Percentiles rank a stretch among this genome's conserved stretches.
These are phyloP conservation scores for Neoarius graeffei DNA, from an alignment of 2,113 vertebrate species.

Conservation along the genomic window DNA sequence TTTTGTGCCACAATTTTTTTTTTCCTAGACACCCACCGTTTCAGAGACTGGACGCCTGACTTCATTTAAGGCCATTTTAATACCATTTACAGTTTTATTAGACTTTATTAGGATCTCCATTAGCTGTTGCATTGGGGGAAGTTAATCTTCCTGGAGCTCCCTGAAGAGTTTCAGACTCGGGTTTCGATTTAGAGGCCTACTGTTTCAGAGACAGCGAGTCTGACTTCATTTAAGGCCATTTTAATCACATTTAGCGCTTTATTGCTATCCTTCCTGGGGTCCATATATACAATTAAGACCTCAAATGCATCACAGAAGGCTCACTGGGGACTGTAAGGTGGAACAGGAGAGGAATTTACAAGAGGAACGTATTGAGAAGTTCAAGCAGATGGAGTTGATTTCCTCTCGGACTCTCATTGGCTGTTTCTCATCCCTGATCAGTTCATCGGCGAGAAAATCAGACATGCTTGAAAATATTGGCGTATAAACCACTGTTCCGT, in stretches of 20 bases:
- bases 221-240: conserved; percentile 21
- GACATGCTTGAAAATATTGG: not conserved
- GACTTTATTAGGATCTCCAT: conserved; percentile 33
- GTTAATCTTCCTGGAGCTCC: conserved; percentile 20
- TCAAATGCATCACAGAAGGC: not conserved
- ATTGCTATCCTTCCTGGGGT: conserved; percentile 13
- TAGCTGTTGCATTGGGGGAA: not conserved
- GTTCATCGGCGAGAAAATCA: not conserved
- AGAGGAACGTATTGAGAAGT: not conserved
- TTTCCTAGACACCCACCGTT: not conserved
- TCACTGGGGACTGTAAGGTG: not conserved
- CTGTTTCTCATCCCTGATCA: not conserved
- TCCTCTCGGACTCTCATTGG: not conserved
- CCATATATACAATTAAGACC: conserved; percentile 5
- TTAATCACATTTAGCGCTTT: conserved; percentile 23
- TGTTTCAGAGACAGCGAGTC: conserved; percentile 27
- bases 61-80: conserved; percentile 28
- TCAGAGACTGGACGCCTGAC: conserved; percentile 16
- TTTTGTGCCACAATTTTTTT: not conserved
- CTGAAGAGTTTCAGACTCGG: conserved; percentile 15
- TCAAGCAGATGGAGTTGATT: not conserved
- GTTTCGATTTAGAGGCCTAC: conserved; percentile 21
- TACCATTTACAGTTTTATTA: conserved; percentile 27
- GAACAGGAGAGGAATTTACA: not conserved
- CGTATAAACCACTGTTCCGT: not conserved